Conservation (phyloP, 2,113 vertebrate species). For the Crotalus tigris region DNA sequence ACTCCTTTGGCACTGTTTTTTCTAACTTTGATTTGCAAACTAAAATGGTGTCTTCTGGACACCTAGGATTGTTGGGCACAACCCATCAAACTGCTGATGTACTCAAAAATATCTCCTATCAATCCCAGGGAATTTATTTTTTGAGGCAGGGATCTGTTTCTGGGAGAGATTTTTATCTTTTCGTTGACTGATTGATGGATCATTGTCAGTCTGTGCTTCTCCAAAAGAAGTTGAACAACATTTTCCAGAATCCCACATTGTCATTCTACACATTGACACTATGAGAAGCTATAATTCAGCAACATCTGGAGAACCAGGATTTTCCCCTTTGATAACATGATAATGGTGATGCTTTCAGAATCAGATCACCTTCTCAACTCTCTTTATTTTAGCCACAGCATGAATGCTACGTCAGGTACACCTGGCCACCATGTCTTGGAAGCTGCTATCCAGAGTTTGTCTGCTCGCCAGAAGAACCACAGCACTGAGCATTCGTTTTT, state of each 20-base stretch:
- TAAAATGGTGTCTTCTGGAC: not conserved
- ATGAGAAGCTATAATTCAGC: not conserved
- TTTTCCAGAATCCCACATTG: not conserved
- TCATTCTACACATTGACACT: not conserved
- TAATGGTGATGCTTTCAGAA: not conserved
- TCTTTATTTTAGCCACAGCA: not conserved
- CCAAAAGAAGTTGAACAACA: not conserved
- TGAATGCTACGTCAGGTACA: conserved; percentile 45
- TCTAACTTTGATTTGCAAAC: not conserved
- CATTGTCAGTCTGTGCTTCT: not conserved
- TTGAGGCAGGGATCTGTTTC: not conserved
- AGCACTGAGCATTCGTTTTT: conserved; percentile 75
- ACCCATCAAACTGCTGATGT: not conserved
- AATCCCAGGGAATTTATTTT: not conserved
- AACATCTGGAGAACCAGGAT: not conserved
- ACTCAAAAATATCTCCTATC: not conserved
- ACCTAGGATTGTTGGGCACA: not conserved
- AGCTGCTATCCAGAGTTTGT: conserved; percentile 76
- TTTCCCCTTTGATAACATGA: not conserved
- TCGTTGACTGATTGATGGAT: not conserved
- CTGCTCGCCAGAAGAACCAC: conserved; percentile 74
- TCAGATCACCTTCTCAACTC: not conserved
- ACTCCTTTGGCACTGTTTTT: not conserved
- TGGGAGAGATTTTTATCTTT: not conserved
- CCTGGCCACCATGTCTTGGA: conserved; percentile 81